These are phyloP conservation scores for Harpalus rubripes DNA, from an alignment of 2,888 invertebrate genomes.

Conservation along the genomic window DNA sequence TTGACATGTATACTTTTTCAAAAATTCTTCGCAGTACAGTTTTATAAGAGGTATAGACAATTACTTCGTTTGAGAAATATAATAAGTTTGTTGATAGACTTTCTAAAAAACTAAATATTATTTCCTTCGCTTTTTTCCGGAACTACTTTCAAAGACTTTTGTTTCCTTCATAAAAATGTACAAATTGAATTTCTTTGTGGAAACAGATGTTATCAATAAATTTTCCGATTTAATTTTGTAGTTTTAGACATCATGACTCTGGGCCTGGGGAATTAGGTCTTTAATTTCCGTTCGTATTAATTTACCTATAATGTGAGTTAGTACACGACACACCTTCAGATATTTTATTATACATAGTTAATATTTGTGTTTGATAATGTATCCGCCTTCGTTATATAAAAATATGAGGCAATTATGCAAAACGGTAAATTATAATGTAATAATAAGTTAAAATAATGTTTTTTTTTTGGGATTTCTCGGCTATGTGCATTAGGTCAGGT, in stretches of 20 bases:
- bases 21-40: background rate
- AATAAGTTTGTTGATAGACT: background rate
- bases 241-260: background rate
- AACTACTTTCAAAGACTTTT: background rate
- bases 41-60: background rate
- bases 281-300: constrained; percentile 21
- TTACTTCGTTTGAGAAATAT: background rate
- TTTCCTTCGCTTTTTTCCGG: background rate
- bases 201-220: background rate
- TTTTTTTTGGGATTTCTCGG: background rate
- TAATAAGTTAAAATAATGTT: background rate
- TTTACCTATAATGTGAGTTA: constrained; percentile 17
- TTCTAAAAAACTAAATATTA: background rate
- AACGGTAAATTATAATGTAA: background rate
- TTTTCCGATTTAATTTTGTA: background rate
- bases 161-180: background rate
- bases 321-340: constrained; percentile 5
- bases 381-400: background rate
- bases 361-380: constrained; percentile 40
- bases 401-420: constrained; percentile 5
- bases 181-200: background rate
- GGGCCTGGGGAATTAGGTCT: background rate
- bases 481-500: background rate
- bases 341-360: constrained; percentile 36
- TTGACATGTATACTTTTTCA: background rate